phyloP scores from a whole-genome alignment of 1,140 invertebrate genomes.

The Pogonomyrmex californicus region DNA sequence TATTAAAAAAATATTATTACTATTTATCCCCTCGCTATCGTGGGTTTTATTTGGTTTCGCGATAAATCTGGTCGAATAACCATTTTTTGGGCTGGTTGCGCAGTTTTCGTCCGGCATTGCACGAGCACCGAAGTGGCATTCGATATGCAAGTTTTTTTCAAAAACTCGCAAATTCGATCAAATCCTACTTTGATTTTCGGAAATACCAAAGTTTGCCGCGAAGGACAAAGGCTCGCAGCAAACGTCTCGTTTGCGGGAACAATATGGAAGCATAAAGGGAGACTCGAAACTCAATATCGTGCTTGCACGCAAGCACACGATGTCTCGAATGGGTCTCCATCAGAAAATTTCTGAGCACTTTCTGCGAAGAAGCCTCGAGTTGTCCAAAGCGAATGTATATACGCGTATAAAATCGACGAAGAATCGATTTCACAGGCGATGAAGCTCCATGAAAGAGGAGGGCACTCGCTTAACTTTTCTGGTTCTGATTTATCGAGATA shows the following conservation, averaged over 20 bases:
- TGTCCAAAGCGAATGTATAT: constrained; percentile 34
- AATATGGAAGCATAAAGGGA: constrained; percentile 62
- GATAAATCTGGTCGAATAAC: constrained; percentile 11
- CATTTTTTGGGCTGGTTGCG: neutral
- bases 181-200: constrained; percentile 48
- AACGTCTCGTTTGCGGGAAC: constrained; percentile 64
- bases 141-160: constrained; percentile 11
- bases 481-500: constrained; percentile 11
- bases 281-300: constrained; percentile 64
- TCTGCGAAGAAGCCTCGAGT: constrained; percentile 55
- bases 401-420: constrained; percentile 38
- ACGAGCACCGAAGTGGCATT: neutral
- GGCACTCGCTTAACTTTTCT: constrained; percentile 15
- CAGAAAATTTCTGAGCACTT: constrained; percentile 63
- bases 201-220: constrained; percentile 54
- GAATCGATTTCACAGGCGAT: constrained; percentile 55
- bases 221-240: constrained; percentile 57
- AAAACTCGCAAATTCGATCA: constrained; percentile 44
- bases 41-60: neutral
- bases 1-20: neutral
- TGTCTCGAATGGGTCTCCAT: constrained; percentile 59
- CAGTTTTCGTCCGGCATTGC: neutral
- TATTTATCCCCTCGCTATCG: neutral
- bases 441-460: neutral
- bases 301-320: constrained; percentile 47